Conservation (phyloP, 2,113 vertebrate genomes). For the Xiphorhynchus elegans region DNA sequence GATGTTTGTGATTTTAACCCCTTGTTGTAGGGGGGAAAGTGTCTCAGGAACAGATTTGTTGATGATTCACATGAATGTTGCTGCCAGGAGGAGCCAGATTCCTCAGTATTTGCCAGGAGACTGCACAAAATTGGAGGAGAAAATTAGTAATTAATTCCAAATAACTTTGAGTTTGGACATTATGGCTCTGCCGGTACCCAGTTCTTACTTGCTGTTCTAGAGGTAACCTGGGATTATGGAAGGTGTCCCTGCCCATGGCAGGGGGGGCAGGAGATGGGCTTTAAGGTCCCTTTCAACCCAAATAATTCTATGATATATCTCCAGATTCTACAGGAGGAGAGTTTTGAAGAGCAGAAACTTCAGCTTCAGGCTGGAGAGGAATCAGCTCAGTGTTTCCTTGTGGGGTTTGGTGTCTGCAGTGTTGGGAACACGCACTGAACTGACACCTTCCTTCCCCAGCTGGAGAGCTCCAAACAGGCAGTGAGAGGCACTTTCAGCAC, state of each 20-base stretch:
- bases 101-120: background rate
- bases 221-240: background rate
- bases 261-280: background rate
- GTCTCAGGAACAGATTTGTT: background rate
- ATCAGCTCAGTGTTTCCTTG: background rate
- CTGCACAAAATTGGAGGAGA: background rate
- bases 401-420: background rate
- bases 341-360: background rate
- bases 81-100: background rate
- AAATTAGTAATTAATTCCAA: background rate
- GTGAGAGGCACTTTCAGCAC: background rate
- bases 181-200: background rate
- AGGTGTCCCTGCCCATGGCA: background rate
- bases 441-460: background rate
- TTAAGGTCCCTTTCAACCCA: background rate
- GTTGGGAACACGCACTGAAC: background rate
- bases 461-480: background rate
- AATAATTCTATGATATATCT: background rate
- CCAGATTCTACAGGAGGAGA: background rate
- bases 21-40: background rate
- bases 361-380: background rate
- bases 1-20: background rate
- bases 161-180: background rate
- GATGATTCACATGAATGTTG: background rate
- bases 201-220: background rate